phyloP scores from a whole-genome alignment of 2,888 invertebrate genomes.

The Ophion costatus region DNA sequence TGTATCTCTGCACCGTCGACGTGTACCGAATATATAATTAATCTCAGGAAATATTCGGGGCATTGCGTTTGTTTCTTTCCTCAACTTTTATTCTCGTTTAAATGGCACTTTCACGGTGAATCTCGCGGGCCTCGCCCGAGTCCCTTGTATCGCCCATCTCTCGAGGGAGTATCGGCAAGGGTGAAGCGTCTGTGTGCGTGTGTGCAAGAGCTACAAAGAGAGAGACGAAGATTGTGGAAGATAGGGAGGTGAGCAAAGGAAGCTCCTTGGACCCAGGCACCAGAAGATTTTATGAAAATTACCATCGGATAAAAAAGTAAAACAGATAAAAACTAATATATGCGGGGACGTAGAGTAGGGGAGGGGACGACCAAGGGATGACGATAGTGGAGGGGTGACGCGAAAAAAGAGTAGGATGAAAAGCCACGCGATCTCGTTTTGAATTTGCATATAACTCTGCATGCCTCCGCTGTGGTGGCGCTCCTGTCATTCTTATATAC shows the following conservation, averaged over 20 bases:
- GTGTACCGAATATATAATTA: slow-evolving; percentile 34
- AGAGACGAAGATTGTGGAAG: not conserved
- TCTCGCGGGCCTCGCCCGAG: slow-evolving; percentile 15
- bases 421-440: slow-evolving; percentile 49
- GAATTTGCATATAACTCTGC: slow-evolving; percentile 60
- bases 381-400: slow-evolving; percentile 53
- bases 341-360: slow-evolving; percentile 69
- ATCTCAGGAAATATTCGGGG: not conserved
- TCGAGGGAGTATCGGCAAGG: slow-evolving; percentile 53
- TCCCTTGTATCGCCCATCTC: slow-evolving; percentile 30
- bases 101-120: slow-evolving; percentile 51
- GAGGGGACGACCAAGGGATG: slow-evolving; percentile 25
- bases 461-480: slow-evolving; percentile 21
- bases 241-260: slow-evolving; percentile 43
- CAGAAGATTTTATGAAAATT: slow-evolving; percentile 80
- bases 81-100: slow-evolving; percentile 49
- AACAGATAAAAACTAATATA: slow-evolving; percentile 82
- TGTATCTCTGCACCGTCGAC: too few relatives aligned
- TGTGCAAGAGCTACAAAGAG: not conserved
- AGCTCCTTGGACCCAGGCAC: slow-evolving; percentile 60
- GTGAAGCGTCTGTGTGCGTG: not conserved
- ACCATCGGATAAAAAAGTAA: slow-evolving; percentile 78
- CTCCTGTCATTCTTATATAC: slow-evolving; percentile 1
- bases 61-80: slow-evolving; percentile 18
- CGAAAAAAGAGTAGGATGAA: slow-evolving; percentile 49